A percentile compares a stretch with the other conserved stretches of the same genome.
phyloP scores from a whole-genome alignment of 2,888 invertebrate genomes.

The Marronus borbonicus region DNA sequence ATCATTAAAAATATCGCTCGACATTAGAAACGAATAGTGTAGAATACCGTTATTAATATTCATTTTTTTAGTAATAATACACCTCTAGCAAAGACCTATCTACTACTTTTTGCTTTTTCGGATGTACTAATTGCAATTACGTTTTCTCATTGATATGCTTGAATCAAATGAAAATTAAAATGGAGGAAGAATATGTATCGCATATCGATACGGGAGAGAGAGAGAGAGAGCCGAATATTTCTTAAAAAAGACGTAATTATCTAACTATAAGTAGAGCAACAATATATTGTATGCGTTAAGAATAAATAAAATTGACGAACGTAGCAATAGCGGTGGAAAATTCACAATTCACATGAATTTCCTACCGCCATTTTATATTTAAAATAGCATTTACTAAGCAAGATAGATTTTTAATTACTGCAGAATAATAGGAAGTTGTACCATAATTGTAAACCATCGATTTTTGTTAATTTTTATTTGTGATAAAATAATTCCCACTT shows the following conservation, averaged over 20 bases:
- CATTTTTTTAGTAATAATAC: conserved; percentile 7
- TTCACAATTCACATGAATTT: neutral
- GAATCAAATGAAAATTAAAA: conserved; percentile 7
- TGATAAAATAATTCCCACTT: too few species aligned
- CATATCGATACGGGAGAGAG: conserved; percentile 19
- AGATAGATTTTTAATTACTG: neutral
- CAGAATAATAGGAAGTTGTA: neutral
- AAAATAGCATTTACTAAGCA: conserved; percentile 1
- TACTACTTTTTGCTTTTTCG: neutral
- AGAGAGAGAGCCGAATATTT: conserved; percentile 29
- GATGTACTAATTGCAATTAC: conserved; percentile 20
- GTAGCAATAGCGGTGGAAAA: neutral
- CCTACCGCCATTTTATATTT: too few species aligned
- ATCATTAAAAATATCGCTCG: conserved; percentile 31
- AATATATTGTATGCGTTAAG: conserved; percentile 9
- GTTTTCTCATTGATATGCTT: conserved; percentile 37
- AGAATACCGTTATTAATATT: conserved; percentile 9
- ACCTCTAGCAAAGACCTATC: conserved; percentile 12
- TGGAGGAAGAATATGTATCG: neutral
- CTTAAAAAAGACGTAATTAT: conserved; percentile 1
- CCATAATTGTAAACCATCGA: neutral
- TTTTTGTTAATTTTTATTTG: neutral
- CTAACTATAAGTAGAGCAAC: conserved; percentile 15
- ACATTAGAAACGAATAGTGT: conserved; percentile 23
- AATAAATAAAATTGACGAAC: conserved; percentile 28